phyloP scores from a whole-genome alignment of 2,888 invertebrate genomes.

The Cecidostiba fungosa region DNA sequence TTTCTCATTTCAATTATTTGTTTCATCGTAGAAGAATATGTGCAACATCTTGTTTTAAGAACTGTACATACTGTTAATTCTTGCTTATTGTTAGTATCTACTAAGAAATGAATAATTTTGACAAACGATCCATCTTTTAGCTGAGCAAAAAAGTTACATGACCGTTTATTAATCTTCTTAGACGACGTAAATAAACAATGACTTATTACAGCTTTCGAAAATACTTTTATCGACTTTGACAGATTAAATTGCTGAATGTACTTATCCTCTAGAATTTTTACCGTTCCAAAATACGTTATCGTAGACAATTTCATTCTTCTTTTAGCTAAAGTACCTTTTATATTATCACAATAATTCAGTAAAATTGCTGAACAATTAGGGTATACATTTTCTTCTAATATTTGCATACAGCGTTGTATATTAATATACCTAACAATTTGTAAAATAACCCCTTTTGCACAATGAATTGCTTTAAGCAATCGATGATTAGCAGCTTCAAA shows the following conservation, averaged over 20 bases:
- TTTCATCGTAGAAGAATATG: background rate
- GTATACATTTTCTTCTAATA: background rate
- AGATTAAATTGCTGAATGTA: background rate
- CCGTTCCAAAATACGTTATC: constrained; percentile 23
- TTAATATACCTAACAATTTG: background rate
- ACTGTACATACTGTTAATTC: constrained; percentile 28
- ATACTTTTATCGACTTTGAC: background rate
- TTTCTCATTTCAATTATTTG: background rate
- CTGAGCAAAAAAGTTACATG: background rate
- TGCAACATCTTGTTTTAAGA: background rate
- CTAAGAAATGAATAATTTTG: constrained; percentile 28
- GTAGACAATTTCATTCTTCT: background rate
- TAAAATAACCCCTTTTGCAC: constrained; percentile 1
- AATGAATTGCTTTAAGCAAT: constrained; percentile 12
- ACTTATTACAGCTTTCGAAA: background rate
- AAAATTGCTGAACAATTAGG: background rate
- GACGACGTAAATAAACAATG: background rate
- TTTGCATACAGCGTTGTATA: background rate
- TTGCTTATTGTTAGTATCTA: constrained; percentile 16
- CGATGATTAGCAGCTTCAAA: constrained; percentile 16
- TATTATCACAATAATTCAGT: background rate
- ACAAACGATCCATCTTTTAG: background rate
- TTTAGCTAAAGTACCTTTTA: background rate
- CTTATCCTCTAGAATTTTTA: background rate
- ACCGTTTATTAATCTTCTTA: background rate